These are phyloP conservation scores for Drosophila nebulosa DNA, from an alignment of 1,140 invertebrate species.

Conservation along the genomic window DNA sequence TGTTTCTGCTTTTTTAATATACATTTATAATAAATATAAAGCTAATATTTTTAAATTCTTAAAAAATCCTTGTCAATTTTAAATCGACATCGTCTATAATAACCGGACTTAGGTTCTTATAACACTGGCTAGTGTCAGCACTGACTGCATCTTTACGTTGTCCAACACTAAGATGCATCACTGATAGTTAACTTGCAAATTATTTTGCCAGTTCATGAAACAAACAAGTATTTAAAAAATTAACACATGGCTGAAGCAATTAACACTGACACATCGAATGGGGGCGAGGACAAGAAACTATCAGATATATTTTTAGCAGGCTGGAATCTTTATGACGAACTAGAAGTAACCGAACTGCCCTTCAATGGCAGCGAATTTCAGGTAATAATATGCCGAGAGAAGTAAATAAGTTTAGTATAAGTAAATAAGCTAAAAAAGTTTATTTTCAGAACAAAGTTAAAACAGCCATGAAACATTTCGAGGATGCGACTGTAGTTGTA, in stretches of 20 bases:
- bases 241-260: conserved; percentile 48
- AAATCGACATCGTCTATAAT: too few species aligned
- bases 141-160: background rate
- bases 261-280: background rate
- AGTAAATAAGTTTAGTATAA: background rate
- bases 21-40: too few species aligned
- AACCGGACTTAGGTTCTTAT: too few species aligned
- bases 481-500: conserved; percentile 89
- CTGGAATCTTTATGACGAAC: conserved; percentile 83
- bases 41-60: too few species aligned
- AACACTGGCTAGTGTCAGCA: background rate
- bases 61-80: too few species aligned
- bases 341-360: conserved; percentile 83
- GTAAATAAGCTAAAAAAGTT: background rate
- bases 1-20: too few species aligned
- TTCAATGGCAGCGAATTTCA: conserved; percentile 85
- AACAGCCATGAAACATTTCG: conserved; percentile 87
- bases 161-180: background rate
- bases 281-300: conserved; percentile 57
- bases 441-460: conserved; percentile 85
- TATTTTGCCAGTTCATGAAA: background rate
- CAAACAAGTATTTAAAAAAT: background rate
- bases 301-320: conserved; percentile 84
- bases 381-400: conserved; percentile 73
- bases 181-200: background rate